A percentile compares a stretch with the other conserved stretches of the same genome.
These are phyloP conservation scores for Drosophila sproati DNA, from an alignment of 1,140 invertebrate species.

Conservation along the genomic window DNA sequence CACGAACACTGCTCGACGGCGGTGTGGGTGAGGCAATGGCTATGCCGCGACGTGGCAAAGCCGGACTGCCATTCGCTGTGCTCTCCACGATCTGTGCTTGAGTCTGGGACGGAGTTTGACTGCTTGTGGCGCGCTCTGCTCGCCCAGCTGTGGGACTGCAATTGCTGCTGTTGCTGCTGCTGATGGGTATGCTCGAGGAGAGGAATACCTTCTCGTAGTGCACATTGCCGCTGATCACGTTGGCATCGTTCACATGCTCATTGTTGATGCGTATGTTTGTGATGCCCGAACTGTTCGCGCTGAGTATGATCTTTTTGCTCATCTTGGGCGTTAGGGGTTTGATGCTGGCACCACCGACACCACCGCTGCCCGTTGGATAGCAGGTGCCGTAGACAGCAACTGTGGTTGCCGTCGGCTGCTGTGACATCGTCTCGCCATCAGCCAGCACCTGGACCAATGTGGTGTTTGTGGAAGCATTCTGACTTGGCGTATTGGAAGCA, in stretches of 20 bases:
- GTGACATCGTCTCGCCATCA: constrained; percentile 36
- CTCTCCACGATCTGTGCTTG: constrained; percentile 19
- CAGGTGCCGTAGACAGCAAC: constrained; percentile 80
- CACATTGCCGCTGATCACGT: constrained; percentile 70
- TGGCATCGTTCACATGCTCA: constrained; percentile 53
- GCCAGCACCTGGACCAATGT: constrained; percentile 75
- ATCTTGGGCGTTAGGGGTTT: constrained; percentile 69
- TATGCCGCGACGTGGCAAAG: constrained; percentile 52
- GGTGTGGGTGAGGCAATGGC: constrained; percentile 24
- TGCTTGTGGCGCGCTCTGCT: constrained; percentile 29
- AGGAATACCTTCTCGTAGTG: constrained; percentile 83
- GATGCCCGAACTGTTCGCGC: constrained; percentile 75
- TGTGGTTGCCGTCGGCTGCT: constrained; percentile 41
- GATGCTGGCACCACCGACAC: constrained; percentile 16
- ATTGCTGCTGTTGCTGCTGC: constrained; percentile 22
- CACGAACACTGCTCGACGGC: constrained; percentile 16
- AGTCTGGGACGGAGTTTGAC: constrained; percentile 14
- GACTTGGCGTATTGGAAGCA: constrained; percentile 22
- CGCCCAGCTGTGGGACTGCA: constrained; percentile 12
- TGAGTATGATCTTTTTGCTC: constrained; percentile 79
- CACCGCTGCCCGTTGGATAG: constrained; percentile 50
- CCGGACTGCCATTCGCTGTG: constrained; percentile 55
- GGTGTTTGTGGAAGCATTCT: constrained; percentile 54
- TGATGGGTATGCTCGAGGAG: constrained; percentile 70
- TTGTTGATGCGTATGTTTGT: constrained; percentile 79